Evolutionary conservation across 2,113 vertebrate species (phyloP).

Genomic region (Haemorhous mexicanus): DNA sequence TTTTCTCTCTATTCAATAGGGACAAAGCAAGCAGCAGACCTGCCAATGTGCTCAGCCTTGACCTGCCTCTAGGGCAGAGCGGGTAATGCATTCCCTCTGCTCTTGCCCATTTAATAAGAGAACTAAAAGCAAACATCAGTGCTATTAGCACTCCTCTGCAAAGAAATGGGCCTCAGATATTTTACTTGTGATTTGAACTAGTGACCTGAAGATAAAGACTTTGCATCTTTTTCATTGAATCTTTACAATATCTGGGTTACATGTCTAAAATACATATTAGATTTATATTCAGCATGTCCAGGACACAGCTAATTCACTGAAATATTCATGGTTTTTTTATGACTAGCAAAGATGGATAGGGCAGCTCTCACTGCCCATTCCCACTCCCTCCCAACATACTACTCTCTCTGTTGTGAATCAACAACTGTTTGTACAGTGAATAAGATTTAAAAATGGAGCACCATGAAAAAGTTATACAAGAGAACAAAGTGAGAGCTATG

Average conservation of each 20-base stretch:
- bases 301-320: not conserved
- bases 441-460: not conserved
- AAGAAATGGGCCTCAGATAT: not conserved
- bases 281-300: not conserved
- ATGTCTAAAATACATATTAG: not conserved
- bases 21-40: not conserved
- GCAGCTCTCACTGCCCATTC: not conserved
- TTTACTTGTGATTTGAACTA: not conserved
- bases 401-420: not conserved
- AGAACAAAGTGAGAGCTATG: not conserved
- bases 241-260: not conserved
- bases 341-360: not conserved
- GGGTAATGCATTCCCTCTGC: not conserved
- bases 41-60: not conserved
- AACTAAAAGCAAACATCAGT: not conserved
- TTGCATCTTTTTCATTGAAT: not conserved
- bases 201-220: not conserved
- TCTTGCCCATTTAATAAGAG: not conserved
- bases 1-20: slow-evolving; percentile 21
- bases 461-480: not conserved
- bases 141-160: not conserved
- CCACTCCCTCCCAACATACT: not conserved
- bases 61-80: not conserved
- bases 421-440: not conserved
- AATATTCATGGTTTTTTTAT: not conserved